Conservation (phyloP, 1,140 invertebrate species). For the Drosophila quadrilineata region DNA sequence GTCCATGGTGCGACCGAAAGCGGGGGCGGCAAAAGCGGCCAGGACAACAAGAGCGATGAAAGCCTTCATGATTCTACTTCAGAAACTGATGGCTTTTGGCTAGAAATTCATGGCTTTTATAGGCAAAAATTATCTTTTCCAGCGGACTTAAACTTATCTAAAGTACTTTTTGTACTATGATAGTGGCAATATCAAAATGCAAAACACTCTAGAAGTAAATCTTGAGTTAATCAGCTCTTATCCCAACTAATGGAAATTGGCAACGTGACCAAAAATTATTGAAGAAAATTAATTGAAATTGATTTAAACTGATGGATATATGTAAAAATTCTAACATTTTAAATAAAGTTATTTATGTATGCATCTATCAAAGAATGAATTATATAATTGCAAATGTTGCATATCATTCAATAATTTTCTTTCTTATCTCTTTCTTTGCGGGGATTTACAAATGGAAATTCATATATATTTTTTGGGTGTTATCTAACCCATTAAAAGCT, state of each 20-base stretch:
- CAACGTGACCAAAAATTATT: background rate
- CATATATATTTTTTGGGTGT: background rate
- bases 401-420: background rate
- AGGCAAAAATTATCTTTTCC: conserved; percentile 33
- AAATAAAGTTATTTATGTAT: background rate
- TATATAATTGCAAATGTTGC: background rate
- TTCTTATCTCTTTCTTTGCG: conserved; percentile 3
- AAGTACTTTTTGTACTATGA: background rate
- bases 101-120: conserved; percentile 32
- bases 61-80: conserved; percentile 43
- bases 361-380: no score
- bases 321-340: no score
- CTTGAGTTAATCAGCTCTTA: background rate
- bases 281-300: background rate
- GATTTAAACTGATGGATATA: no score
- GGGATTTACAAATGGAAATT: conserved; percentile 20
- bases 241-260: background rate
- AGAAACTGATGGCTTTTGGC: conserved; percentile 20
- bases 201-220: background rate
- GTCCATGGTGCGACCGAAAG: conserved; percentile 55
- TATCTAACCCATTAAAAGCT: background rate
- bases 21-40: conserved; percentile 30
- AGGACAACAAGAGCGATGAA: conserved; percentile 42
- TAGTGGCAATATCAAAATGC: background rate
- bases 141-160: background rate